These are phyloP conservation scores for Pammene fasciana DNA, from an alignment of 2,888 invertebrate genomes.

Conservation along the genomic window DNA sequence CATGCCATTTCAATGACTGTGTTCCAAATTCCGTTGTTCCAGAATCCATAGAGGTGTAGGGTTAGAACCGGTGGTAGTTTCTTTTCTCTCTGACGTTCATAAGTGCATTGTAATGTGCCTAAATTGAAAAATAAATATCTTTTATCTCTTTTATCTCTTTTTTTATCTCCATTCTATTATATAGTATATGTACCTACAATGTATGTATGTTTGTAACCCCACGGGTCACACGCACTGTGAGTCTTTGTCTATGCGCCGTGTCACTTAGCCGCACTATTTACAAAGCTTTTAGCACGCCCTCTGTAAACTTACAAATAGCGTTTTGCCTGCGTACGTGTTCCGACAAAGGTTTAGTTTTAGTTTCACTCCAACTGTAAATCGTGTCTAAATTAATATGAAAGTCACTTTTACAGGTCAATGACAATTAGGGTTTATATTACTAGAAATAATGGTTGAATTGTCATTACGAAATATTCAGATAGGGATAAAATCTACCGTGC, in stretches of 20 bases:
- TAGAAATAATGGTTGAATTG: no score
- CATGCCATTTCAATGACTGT: background rate
- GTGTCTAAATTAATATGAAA: background rate
- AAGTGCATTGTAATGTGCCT: no score
- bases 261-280: constrained; percentile 77
- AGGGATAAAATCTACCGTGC: no score
- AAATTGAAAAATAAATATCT: no score
- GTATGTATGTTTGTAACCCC: background rate
- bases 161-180: no score
- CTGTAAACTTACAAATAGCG: constrained; percentile 68
- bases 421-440: no score
- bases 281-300: constrained; percentile 79
- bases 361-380: background rate
- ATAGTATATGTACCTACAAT: no score
- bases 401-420: background rate
- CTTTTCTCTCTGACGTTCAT: no score
- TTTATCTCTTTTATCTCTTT: no score
- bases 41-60: no score
- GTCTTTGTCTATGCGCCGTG: constrained; percentile 77
- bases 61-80: no score
- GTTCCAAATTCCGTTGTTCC: background rate
- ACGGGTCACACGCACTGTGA: constrained; percentile 58
- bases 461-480: no score
- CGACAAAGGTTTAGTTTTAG: constrained; percentile 29
- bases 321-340: constrained; percentile 50